phyloP scores from a whole-genome alignment of 2,113 vertebrate species.

The Calidris pugnax region DNA sequence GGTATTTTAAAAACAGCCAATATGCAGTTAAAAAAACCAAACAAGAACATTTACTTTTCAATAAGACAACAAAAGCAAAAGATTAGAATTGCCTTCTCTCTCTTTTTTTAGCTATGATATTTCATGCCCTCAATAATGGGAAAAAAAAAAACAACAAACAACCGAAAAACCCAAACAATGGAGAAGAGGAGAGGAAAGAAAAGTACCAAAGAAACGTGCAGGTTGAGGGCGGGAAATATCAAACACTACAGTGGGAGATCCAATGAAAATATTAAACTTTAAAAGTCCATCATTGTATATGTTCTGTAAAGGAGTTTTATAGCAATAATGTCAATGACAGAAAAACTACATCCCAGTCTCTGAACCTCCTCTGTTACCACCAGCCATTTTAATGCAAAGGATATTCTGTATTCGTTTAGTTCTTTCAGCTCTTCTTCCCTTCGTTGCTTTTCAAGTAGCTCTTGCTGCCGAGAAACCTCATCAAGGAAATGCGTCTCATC shows the following conservation, averaged over 20 bases:
- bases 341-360: neutral
- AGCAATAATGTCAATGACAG: neutral
- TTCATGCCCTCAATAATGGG: neutral
- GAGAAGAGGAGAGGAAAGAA: neutral
- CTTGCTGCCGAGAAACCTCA: conserved; percentile 95
- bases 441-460: conserved; percentile 92
- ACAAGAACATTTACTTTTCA: neutral
- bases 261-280: neutral
- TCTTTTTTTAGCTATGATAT: neutral
- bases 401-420: conserved; percentile 96
- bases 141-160: neutral
- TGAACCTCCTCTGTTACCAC: neutral
- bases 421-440: conserved; percentile 93
- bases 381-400: conserved; percentile 75
- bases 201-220: neutral
- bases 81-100: neutral
- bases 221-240: neutral
- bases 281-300: neutral
- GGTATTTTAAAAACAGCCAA: neutral
- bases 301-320: neutral
- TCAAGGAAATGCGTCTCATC: conserved; percentile 95
- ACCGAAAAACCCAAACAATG: neutral
- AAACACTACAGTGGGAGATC: neutral
- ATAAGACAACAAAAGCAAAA: neutral
- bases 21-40: neutral